Conservation (phyloP, 2,888 invertebrate genomes). For the Lacanobia oleracea region DNA sequence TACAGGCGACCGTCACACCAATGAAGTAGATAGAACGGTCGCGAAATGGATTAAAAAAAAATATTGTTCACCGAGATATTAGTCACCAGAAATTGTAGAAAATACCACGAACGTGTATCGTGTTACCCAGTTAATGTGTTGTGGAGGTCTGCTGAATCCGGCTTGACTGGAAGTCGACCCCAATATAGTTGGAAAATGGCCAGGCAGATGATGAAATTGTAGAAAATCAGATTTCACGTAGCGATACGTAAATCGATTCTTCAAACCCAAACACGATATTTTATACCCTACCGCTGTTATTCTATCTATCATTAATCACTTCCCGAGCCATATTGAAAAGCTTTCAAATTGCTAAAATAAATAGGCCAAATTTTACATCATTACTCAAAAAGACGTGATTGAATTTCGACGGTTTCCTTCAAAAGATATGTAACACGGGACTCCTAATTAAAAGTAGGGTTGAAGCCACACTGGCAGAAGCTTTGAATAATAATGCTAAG, state of each 20-base stretch:
- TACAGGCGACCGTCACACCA: no score
- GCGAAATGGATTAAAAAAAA: no score
- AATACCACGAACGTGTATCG: no score
- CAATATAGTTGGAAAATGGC: no score
- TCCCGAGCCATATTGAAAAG: background rate
- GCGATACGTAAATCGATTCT: background rate
- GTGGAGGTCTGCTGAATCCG: no score
- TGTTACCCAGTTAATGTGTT: no score
- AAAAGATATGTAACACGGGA: background rate
- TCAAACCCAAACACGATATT: background rate
- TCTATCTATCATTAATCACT: slow-evolving; percentile 13
- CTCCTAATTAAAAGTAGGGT: background rate
- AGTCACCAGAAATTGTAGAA: no score
- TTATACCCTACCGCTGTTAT: background rate
- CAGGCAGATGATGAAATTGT: no score
- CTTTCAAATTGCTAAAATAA: slow-evolving; percentile 1
- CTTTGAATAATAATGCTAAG: no score
- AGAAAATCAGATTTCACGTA: background rate
- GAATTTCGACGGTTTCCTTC: background rate
- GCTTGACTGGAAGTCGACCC: no score
- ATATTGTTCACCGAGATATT: no score
- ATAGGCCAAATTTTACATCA: background rate
- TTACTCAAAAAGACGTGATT: slow-evolving; percentile 11
- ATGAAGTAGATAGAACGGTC: no score
- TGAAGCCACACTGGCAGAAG: background rate